Base-by-base conservation (phyloP, 2,113 vertebrate genomes). In the Nannobrachium achirus region DNA sequence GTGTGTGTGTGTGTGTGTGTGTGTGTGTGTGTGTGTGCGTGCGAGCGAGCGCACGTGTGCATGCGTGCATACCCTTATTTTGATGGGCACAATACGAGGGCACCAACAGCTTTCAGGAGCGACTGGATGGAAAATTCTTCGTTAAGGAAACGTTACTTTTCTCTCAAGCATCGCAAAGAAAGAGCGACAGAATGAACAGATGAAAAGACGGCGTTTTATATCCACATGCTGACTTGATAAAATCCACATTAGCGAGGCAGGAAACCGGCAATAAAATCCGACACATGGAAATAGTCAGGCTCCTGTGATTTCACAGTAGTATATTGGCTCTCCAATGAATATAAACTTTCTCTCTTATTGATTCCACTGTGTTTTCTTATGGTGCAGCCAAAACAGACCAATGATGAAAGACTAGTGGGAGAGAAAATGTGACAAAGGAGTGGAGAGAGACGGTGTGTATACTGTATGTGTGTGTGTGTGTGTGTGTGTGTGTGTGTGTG, bases 241-340 rank as follows among this genome's bases (percentile, higher is more conserved):
- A 90, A 88, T 82, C 78, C 76, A 79, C 85, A 87, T 89, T 85
- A 89, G 81, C 33, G 48, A 71, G 69, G 71, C 85, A 86, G 80
- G 88, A 90, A 89, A 86, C 75, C 53, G 8, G 80, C 82, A 82
- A 82, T 90, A 88, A 90, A 89, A 83, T 5, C 79, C 45, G 46
- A 79, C 88, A 90, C 83, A 88, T 90, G 89, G 90, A 90, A 91
- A 87, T 67, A 86, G 85, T 89, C 87, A 89, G 63, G 86, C 83
- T 83, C 78, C 82, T 82, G 85, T 84, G 80, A 88, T 84, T 88
- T 84, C 67, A 50, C 59, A 81, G 81, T 62, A 78, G 73, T 79
- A 74, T 81, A 79, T 60, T 65, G 66, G 61, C 69, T 84, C 76
- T 88, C 82, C 82, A 84, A 77, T 83, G 79, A 85, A 78, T 82